These are phyloP conservation scores for Todiramphus saurophagus DNA, from an alignment of 2,113 vertebrate genomes.

Conservation along the genomic window DNA sequence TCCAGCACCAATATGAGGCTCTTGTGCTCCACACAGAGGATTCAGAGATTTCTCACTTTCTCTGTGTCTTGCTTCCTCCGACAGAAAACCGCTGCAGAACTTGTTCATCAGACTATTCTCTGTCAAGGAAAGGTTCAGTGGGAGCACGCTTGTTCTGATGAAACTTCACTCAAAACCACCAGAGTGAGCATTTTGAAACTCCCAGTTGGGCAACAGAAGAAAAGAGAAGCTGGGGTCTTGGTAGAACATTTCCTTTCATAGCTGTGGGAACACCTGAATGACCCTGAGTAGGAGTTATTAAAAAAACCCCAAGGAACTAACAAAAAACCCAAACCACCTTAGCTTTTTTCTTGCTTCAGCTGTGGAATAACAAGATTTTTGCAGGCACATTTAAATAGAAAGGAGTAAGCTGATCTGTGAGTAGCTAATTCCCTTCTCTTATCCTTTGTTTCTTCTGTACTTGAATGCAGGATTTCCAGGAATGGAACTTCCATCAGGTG, in stretches of 20 bases:
- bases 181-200: not conserved
- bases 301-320: too few species aligned
- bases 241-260: not conserved
- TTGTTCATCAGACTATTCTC: not conserved
- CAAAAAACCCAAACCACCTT: not conserved
- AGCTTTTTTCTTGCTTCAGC: not conserved
- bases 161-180: not conserved
- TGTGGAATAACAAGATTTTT: not conserved
- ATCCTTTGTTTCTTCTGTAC: not conserved
- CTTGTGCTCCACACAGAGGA: not conserved
- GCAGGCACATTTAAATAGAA: not conserved
- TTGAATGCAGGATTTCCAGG: not conserved
- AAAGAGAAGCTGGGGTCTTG: not conserved
- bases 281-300: not conserved
- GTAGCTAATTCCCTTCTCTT: not conserved
- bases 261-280: not conserved
- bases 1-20: fast-evolving
- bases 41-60: not conserved
- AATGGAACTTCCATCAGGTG: not conserved
- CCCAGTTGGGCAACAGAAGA: not conserved
- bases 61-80: not conserved
- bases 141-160: not conserved
- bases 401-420: not conserved
- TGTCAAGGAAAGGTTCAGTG: not conserved
- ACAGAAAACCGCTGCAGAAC: not conserved